Evolutionary conservation across 2,113 vertebrate genomes (phyloP), one percentile per base, ranked within the genome.

Genomic region (Spea bombifrons): DNA sequence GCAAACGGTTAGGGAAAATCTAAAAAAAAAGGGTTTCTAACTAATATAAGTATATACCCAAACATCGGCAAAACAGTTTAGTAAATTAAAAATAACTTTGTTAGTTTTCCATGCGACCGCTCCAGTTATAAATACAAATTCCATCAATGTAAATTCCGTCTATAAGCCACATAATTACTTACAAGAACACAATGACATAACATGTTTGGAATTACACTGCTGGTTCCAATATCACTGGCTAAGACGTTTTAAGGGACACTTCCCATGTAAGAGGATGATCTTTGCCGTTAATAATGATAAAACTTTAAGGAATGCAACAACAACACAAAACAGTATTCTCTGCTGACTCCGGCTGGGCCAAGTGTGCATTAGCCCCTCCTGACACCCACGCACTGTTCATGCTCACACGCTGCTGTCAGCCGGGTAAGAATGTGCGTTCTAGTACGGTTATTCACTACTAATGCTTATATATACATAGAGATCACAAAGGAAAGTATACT

Each of bases 231-330:
- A 86, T 91, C 84, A 70, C 84, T 90, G 83, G 85, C 89, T 89
- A 87, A 81, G 30, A 3, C 83, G 83, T 90, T 85, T 83, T 82
- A 87, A 81, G 84, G 86, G 86, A 91, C 88, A 90, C 90, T 91
- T 92, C 89, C 90, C 92, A 92, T 89, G 90, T 90, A 92, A 75
- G 30, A 88, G 91, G 91, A 92, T 89, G 87, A 92, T 92, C 88
- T 92, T 90, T 87, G 81, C 78, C 88, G 87, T 90, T 88, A 91
- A 92, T 92, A 92, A 91, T 93, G 92, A 93, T 92, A 92, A 93
- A 93, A 92, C 88, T 86, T 90, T 90, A 90, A 89, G 92, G 92
- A 93, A 93, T 93, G 91, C 88, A 90, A 89, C 86, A 93, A 92
- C 88, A 91, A 92, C 87, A 89, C 90, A 93, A 91, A 68, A 92